Evolutionary conservation across 2,797 vertebrate species (phyloP), one percentile per base, ranked within the genome.

Genomic region (Malacoctenus gilli): DNA sequence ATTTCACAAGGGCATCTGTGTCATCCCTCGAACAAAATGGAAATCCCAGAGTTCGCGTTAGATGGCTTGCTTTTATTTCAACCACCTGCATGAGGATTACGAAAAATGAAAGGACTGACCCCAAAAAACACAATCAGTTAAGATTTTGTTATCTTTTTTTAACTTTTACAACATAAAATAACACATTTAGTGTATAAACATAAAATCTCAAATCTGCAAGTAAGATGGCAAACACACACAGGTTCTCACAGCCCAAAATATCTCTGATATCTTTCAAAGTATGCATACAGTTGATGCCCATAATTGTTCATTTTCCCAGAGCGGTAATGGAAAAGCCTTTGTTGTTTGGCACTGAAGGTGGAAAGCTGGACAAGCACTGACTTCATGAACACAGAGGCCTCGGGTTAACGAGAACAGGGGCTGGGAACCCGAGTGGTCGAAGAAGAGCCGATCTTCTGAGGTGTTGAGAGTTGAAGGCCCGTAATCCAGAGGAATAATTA

Each of bases 261-360:
- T 78, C 36, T 80, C 70, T 60, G 60, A 41, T 12, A 41, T 41
- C 21, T 41, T 20, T 41, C 61, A 72, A 71, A 75, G 38, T 47
- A 40, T 75, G 81, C 62, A 63, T 66, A 74, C 59, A 54, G 43
- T 65, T 72, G 55, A 79, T 89, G 72, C 72, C 47, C 36, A 63
- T 84, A 83, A 83, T 75, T 71, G 77, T 75, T 85, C 74, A 77
- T 69, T 89, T 89, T 91, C 86, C 80, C 85, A 86, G 67, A 77
- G 74, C 56, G 40, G 80, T 82, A 77, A 82, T 89, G 89, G 87
- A 91, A 90, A 85, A 72, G 69, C 69, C 79, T 86, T 89, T 89
- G 79, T 87, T 89, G 66, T 87, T 67, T 85, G 88, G 89, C 86
- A 88, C 68, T 78, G 56, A 79, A 85, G 75, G 59, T 83, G 87